Evolutionary conservation across 2,113 vertebrate species (phyloP).

Genomic region (Daboia siamensis): DNA sequence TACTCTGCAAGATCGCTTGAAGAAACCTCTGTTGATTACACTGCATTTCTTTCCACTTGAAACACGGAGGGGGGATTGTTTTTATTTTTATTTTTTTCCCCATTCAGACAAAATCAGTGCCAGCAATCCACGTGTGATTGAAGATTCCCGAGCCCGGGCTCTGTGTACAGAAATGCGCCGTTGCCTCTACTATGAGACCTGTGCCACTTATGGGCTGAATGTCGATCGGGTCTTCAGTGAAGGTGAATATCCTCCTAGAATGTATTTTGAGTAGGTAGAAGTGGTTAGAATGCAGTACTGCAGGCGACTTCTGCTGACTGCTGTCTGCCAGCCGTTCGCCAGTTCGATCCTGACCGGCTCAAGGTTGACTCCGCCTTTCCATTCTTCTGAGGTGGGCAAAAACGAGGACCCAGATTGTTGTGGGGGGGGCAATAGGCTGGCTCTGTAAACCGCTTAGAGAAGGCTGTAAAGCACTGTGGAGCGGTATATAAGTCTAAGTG

Average conservation of each 20-base stretch:
- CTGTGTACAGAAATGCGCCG: constrained; percentile 83
- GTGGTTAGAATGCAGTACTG: too few species aligned
- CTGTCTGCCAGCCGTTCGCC: too few species aligned
- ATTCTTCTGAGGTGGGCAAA: too few species aligned
- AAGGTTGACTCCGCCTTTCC: too few species aligned
- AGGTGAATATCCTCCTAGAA: constrained; percentile 64
- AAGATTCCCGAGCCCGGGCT: constrained; percentile 83
- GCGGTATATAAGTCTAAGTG: too few species aligned
- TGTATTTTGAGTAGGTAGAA: not conserved
- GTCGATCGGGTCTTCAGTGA: constrained; percentile 92
- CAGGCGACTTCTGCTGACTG: too few species aligned
- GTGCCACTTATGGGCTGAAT: constrained; percentile 94
- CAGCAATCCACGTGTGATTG: constrained; percentile 84
- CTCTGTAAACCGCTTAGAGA: too few species aligned
- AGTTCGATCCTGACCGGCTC: too few species aligned
- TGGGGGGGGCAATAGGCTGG: too few species aligned
- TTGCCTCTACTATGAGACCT: constrained; percentile 93
- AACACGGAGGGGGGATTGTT: not conserved
- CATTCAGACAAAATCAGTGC: constrained; percentile 88
- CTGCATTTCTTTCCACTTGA: not conserved
- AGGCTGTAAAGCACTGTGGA: too few species aligned
- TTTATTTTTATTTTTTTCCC: not conserved
- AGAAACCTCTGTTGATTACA: not conserved
- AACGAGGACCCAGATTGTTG: too few species aligned
- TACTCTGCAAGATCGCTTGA: not conserved